Conservation (phyloP, 2,888 invertebrate genomes). For the Acanthosoma haemorrhoidale region DNA sequence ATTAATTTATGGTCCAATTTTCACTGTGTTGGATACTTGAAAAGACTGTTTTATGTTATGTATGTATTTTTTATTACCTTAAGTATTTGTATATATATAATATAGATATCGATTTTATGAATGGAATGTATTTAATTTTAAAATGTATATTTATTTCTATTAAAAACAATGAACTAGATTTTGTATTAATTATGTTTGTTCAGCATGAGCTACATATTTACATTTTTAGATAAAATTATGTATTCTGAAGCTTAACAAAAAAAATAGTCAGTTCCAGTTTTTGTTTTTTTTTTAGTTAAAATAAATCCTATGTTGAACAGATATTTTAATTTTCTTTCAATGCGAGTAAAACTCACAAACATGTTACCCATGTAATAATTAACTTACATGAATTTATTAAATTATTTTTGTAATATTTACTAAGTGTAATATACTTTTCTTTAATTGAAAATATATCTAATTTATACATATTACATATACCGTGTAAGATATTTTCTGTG, state of each 20-base stretch:
- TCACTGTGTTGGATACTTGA: background rate
- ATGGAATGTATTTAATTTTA: background rate
- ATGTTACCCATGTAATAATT: background rate
- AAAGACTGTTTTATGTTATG: slow-evolving; percentile 11
- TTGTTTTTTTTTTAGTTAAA: background rate
- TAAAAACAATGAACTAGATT: slow-evolving; percentile 14
- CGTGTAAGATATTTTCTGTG: too few species aligned
- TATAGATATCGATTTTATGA: background rate
- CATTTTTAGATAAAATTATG: too few species aligned
- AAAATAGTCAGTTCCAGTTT: background rate
- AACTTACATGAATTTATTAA: background rate
- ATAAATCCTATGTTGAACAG: background rate
- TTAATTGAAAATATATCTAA: too few species aligned
- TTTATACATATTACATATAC: too few species aligned
- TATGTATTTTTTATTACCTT: background rate
- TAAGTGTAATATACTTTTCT: background rate
- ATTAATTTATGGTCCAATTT: background rate
- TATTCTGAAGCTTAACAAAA: too few species aligned
- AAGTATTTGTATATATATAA: slow-evolving; percentile 3
- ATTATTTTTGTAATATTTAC: background rate
- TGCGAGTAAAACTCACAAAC: background rate
- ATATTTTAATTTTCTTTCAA: background rate
- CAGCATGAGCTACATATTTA: too few species aligned
- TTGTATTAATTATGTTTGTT: background rate
- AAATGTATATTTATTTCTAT: slow-evolving; percentile 2